Evolutionary conservation across 1,140 invertebrate species (phyloP), one percentile per base, ranked within the genome.

Genomic region (Drosophila eugracilis): DNA sequence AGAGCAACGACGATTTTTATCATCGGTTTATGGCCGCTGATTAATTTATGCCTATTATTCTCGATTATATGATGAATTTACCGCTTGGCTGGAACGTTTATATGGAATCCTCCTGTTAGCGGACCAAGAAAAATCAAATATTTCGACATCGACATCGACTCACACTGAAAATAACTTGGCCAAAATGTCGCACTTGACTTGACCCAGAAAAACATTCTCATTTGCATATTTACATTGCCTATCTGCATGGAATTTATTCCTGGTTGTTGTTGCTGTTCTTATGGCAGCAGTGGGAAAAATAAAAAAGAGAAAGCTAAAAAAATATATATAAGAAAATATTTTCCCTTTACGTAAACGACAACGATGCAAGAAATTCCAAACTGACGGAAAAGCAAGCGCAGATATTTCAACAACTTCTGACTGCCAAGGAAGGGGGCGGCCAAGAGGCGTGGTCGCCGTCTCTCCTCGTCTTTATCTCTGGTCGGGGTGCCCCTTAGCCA

Each of bases 301-400:
- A 44, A 57, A 36, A 45, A 78, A 39, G 36, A 14, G n/a, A 21
- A n/a, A 42, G 21, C 1, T 19, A 19, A 4, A 41, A 12, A 45
- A 67, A 45, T 55, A 49, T 44, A 58, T 34, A 36, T 15, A 75
- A 48, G 58, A 63, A 81, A 85, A 66, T 80, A 76, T 86, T 86
- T 85, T 69, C 41, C 53, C 57, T 77, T 80, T 78, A 62, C 54
- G 73, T 78, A 66, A 84, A 84, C 58, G 79, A 71, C 69, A 60
- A 49, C 63, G 58, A 78, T 75, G 75, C 73, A 71, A 59, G 62
- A 81, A 81, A 86, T 88, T 86, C 83, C 78, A 88, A 88, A 71
- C 83, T 86, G 81, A 88, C 81, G 83, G 81, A 85, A 85, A 74
- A 85, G 80, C 81, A 69, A 78, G 74, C 59, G 48, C 62, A 81